A percentile compares a stretch with the other conserved stretches of the same genome.
These are phyloP conservation scores for Drosophila rufa DNA, from an alignment of 1,140 invertebrate genomes.

Conservation along the genomic window DNA sequence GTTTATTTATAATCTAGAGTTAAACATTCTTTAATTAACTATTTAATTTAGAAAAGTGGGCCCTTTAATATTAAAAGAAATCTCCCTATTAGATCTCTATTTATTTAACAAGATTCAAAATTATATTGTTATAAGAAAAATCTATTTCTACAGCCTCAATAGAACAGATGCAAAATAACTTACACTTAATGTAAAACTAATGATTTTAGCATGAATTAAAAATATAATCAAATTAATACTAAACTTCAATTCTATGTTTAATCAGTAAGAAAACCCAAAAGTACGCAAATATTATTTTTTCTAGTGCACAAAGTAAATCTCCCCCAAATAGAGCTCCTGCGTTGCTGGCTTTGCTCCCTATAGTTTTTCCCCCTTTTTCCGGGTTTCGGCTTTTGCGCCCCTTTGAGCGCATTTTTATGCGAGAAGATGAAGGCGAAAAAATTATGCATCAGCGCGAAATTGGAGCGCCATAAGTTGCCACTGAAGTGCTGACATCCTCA, in stretches of 20 bases:
- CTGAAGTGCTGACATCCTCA: constrained; percentile 74
- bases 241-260: no score
- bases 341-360: constrained; percentile 12
- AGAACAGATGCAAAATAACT: rapidly evolving
- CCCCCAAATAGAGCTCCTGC: constrained; percentile 14
- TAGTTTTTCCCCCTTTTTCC: constrained; percentile 57
- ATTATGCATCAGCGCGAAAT: constrained; percentile 83
- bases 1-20: background rate
- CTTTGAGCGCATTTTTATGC: constrained; percentile 82
- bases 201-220: background rate
- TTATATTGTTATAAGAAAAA: no score
- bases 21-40: no score
- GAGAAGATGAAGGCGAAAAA: constrained; percentile 63
- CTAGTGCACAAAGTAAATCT: constrained; percentile 14
- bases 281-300: background rate
- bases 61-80: no score
- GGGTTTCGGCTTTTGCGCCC: constrained; percentile 66
- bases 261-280: background rate
- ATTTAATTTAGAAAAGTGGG: background rate
- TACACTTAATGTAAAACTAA: background rate
- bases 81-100: background rate
- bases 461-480: constrained; percentile 81
- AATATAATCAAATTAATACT: background rate
- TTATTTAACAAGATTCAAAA: background rate
- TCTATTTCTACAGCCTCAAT: background rate